phyloP scores from a whole-genome alignment of 2,888 invertebrate species.

The Thereva nobilitata region DNA sequence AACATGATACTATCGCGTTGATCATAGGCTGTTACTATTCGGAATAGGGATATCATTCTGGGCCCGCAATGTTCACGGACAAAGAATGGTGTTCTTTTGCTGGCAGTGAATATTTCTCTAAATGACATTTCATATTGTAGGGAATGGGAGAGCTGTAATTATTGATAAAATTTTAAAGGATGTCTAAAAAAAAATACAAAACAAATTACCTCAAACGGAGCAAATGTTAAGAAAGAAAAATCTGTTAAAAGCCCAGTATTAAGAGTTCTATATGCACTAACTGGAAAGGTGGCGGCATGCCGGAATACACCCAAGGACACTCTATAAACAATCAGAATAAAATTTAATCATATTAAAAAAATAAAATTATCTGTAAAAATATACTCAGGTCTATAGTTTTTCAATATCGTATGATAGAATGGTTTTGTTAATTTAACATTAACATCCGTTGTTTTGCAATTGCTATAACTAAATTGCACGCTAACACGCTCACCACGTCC shows the following conservation, averaged over 20 bases:
- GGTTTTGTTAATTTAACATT: constrained; percentile 83
- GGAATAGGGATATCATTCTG: constrained; percentile 83
- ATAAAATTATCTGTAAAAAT: constrained; percentile 4
- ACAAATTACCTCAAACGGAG: constrained; percentile 60
- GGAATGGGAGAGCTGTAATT: constrained; percentile 72
- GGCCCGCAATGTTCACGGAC: constrained; percentile 85
- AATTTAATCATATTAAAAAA: not conserved
- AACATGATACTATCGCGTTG: constrained; percentile 79
- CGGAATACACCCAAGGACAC: constrained; percentile 75
- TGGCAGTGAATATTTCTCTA: constrained; percentile 75
- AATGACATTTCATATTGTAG: constrained; percentile 87
- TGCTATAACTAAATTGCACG: constrained; percentile 84
- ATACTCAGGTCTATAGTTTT: constrained; percentile 64
- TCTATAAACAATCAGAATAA: constrained; percentile 57
- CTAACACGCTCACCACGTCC: constrained; percentile 86
- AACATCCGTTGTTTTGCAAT: constrained; percentile 79
- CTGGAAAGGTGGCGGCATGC: constrained; percentile 58
- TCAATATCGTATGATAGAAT: constrained; percentile 69
- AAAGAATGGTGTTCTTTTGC: constrained; percentile 76
- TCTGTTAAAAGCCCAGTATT: constrained; percentile 80
- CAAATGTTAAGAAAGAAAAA: constrained; percentile 66
- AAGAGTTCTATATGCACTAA: constrained; percentile 73
- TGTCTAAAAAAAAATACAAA: constrained; percentile 55
- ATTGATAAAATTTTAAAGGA: constrained; percentile 33
- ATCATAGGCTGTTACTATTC: constrained; percentile 79